Evolutionary conservation across 2,888 invertebrate species (phyloP), one percentile per base, ranked within the genome.

Genomic region (Globia sparganii): DNA sequence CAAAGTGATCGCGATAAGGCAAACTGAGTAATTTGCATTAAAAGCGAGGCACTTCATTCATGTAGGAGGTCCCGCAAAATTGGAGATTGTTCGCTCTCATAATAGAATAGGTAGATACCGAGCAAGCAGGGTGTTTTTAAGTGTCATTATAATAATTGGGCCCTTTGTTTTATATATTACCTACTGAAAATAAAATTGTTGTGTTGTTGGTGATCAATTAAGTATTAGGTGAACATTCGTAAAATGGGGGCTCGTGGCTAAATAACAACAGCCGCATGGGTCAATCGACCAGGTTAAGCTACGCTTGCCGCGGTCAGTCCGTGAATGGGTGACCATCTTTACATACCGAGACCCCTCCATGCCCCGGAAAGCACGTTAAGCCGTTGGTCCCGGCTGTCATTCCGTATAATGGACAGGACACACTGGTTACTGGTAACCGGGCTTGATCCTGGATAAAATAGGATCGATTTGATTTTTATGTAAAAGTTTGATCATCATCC

Each of bases 11-110:
- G 8, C 43, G 70, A 85, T 85, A 85, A 84, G 77, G 85, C 68
- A 70, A 84, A 81, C 84, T 73, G 85, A 77, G 59, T 71, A 73
- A 84, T 84, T 84, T 84, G 85, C 85, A 85, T 84, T 74, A 75
- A 81, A 77, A 77, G 70, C 81, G 62, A 61, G 81, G 53, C 53
- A 34, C 64, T 72, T 70, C 70, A 66, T 72, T 85, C 84, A 70
- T 40, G 75, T 40, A n/a, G n/a, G 65, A 62, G 59, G 56, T 59
- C 59, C 61, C 66, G 61, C 77, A 61, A 77, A 80, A 74, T 75
- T 77, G 77, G 40, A 73, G 70, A 81, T 75, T 75, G 67, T 78
- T 81, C 77, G 73, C 68, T 62, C 31, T 58, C 61, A 68, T 70
- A 72, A 81, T 68, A 61, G 49, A 72, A 81, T 68, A 61, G 49